Evolutionary conservation across 2,797 vertebrate genomes (phyloP), one percentile per base, ranked within the genome.

Genomic region (Synaphobranchus kaupii): DNA sequence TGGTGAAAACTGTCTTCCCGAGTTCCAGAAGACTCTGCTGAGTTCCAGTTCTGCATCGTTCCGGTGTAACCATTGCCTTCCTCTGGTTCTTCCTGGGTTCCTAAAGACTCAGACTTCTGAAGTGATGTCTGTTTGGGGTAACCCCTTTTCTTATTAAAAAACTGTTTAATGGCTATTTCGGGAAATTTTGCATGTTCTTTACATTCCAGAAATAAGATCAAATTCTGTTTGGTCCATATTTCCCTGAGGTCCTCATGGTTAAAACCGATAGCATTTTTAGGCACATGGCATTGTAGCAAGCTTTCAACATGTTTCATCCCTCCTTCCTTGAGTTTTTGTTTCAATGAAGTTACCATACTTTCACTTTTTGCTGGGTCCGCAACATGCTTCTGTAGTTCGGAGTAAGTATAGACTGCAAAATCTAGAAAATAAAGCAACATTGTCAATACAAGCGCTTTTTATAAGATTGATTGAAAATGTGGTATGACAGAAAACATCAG

Each of bases 381-480:
- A 66, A 85, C 8, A 48, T 85, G 25, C 84, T 66, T 2, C 63
- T n/a, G 56, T 60, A 85, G n/a, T 9, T 28, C 15, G 47, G 84
- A 66, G 25, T 28, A 22, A 34, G 84, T 85, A 6, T 2, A 22
- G 60, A 17, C 5, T 22, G 31, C 0, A 44, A 78, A 78, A 78
- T 78, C 73, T 78, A 78, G 39, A 78, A 78, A 78, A 78, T 39
- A 47, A 78, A 60, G 13, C 15, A 60, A 78, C 34, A 44, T 78
- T 78, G 68, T 31, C 4, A 71, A 3, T 12, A 31, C 5, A 25
- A 39, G 20, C 4, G 25, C 25, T 47, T 48, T 25, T 76, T 44
- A 28, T 39, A 17, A 44, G 12, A 7, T 17, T 7, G 71, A 15
- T 39, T 15, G 6, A 76, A 76, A 76, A 20, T 39, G 15, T 76